phyloP scores from a whole-genome alignment of 1,140 invertebrate genomes.

The Rhyzopertha dominica region DNA sequence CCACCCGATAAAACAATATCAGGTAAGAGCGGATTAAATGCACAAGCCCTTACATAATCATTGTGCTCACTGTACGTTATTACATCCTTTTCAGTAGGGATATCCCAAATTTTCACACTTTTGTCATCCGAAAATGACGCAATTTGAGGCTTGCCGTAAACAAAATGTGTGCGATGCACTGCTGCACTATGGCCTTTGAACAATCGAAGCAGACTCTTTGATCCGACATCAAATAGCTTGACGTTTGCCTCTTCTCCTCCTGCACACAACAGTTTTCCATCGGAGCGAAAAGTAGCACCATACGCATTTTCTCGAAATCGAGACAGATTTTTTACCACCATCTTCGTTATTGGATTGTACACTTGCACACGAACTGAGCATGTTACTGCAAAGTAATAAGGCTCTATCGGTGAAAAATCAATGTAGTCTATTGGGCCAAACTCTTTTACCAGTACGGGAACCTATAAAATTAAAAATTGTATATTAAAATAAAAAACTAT shows the following conservation, averaged over 20 bases:
- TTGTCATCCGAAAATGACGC: constrained; percentile 94
- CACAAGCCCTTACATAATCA: constrained; percentile 80
- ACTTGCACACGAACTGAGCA: constrained; percentile 87
- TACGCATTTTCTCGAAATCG: constrained; percentile 82
- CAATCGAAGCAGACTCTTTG: constrained; percentile 62
- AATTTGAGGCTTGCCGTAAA: constrained; percentile 70
- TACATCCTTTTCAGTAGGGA: constrained; percentile 71
- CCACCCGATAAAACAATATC: constrained; percentile 80
- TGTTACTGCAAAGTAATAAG: constrained; percentile 85
- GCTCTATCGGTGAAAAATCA: constrained; percentile 81
- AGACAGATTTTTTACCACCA: constrained; percentile 78
- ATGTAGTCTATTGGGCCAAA: constrained; percentile 87
- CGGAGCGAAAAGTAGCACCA: constrained; percentile 77
- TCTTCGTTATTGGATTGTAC: constrained; percentile 84
- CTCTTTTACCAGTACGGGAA: constrained; percentile 84
- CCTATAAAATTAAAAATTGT: constrained; percentile 52
- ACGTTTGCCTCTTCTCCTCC: constrained; percentile 86
- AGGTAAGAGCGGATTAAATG: constrained; percentile 67
- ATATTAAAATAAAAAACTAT: constrained; percentile 14
- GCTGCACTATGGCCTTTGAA: constrained; percentile 62
- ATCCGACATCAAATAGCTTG: constrained; percentile 82
- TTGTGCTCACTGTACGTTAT: constrained; percentile 63
- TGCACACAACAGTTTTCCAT: constrained; percentile 78
- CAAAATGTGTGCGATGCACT: constrained; percentile 81
- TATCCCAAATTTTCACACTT: constrained; percentile 83